Evolutionary conservation across 2,797 vertebrate species (phyloP).

Genomic region (Bothrops alternatus): DNA sequence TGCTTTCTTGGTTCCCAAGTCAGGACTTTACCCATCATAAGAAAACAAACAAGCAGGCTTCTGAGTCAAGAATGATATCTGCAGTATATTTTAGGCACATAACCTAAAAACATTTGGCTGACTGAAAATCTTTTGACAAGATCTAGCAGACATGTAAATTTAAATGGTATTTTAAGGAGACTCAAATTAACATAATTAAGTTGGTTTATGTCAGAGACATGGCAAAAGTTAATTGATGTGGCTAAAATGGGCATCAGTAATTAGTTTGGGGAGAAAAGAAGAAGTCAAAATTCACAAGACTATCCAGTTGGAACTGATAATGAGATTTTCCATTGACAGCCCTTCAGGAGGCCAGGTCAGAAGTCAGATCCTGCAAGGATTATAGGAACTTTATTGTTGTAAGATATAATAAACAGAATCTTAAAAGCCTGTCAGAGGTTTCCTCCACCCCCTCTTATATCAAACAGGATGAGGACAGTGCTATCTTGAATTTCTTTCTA

Average conservation of each 20-base stretch:
- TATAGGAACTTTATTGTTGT: not conserved
- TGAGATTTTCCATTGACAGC: not conserved
- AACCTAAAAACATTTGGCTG: not conserved
- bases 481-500: not conserved
- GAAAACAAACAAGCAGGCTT: not conserved
- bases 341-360: not conserved
- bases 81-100: not conserved
- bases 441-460: not conserved
- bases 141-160: not conserved
- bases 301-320: not conserved
- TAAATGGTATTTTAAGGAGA: not conserved
- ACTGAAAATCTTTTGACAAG: not conserved
- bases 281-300: not conserved
- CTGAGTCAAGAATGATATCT: not conserved
- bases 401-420: not conserved
- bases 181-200: not conserved
- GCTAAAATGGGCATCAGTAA: not conserved
- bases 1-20: not conserved
- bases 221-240: not conserved
- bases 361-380: not conserved
- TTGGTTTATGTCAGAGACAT: not conserved
- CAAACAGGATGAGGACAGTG: not conserved
- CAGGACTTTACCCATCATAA: not conserved
- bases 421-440: not conserved
- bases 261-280: not conserved